phyloP scores from a whole-genome alignment of 2,797 vertebrate species.

The Brotula barbata region DNA sequence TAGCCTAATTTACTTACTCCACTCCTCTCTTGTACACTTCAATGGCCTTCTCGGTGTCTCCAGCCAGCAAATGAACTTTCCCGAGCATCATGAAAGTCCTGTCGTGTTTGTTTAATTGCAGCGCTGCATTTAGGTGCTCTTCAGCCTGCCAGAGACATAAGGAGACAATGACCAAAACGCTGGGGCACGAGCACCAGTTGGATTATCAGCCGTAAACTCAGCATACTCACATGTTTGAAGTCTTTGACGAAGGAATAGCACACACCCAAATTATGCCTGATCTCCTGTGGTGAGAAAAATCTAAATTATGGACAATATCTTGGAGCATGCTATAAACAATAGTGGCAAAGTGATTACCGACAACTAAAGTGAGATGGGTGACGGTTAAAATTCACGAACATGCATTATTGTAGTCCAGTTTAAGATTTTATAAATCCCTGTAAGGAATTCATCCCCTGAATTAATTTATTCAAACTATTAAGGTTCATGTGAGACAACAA shows the following conservation, averaged over 20 bases:
- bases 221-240: conserved; percentile 85
- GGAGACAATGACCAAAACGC: conserved; percentile 27
- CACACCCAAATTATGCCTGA: conserved; percentile 93
- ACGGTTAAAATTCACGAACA: not conserved
- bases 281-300: conserved; percentile 81
- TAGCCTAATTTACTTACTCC: conserved; percentile 86
- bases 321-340: too few species aligned
- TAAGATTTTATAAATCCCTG: conserved; percentile 5
- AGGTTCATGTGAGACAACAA: too few species aligned
- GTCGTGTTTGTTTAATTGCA: conserved; percentile 90
- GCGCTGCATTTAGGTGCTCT: conserved; percentile 87
- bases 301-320: too few species aligned
- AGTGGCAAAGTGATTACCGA: too few species aligned
- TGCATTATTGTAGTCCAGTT: not conserved
- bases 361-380: too few species aligned
- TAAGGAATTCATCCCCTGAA: not conserved
- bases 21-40: conserved; percentile 90
- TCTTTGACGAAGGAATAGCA: conserved; percentile 94
- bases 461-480: too few species aligned
- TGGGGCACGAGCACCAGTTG: not conserved
- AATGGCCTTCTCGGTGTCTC: conserved; percentile 86
- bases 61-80: conserved; percentile 88
- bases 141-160: conserved; percentile 80
- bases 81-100: conserved; percentile 92
- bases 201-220: conserved; percentile 1